Percentiles rank a stretch among this genome's conserved stretches.
These are phyloP conservation scores for Danio jaintianensis DNA, from an alignment of 2,797 vertebrate genomes.

Conservation along the genomic window DNA sequence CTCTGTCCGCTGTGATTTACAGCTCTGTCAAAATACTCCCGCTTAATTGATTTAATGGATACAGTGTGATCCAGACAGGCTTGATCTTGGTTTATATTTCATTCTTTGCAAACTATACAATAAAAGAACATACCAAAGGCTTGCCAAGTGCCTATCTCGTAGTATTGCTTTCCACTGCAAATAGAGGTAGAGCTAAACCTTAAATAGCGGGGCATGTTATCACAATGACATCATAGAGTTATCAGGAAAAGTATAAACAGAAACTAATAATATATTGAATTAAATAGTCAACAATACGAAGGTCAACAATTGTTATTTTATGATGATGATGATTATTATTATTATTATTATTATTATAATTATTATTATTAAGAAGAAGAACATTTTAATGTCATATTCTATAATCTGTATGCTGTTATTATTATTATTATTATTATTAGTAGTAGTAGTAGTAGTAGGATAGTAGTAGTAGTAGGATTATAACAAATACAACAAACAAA, in stretches of 20 bases:
- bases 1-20: slow-evolving; percentile 33
- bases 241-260: not conserved
- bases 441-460: too few relatives aligned
- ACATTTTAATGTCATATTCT: too few relatives aligned
- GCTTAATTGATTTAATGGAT: slow-evolving; percentile 38
- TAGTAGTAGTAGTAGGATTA: too few relatives aligned
- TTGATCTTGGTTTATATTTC: slow-evolving; percentile 36
- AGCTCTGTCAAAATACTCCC: slow-evolving; percentile 33
- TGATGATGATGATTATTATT: too few relatives aligned
- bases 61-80: slow-evolving; percentile 16
- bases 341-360: too few relatives aligned
- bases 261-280: not conserved
- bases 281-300: too few relatives aligned
- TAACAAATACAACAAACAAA: too few relatives aligned
- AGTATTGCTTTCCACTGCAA: not conserved
- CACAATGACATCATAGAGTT: not conserved
- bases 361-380: too few relatives aligned
- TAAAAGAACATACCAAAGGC: slow-evolving; percentile 5
- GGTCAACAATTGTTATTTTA: too few relatives aligned
- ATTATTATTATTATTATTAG: not conserved
- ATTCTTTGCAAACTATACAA: slow-evolving; percentile 19
- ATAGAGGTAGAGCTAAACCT: not conserved
- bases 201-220: not conserved
- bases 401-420: not conserved
- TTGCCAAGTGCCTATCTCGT: not conserved